These are phyloP conservation scores for Lepidurus arcticus DNA, from an alignment of 1,140 invertebrate genomes.

Conservation along the genomic window DNA sequence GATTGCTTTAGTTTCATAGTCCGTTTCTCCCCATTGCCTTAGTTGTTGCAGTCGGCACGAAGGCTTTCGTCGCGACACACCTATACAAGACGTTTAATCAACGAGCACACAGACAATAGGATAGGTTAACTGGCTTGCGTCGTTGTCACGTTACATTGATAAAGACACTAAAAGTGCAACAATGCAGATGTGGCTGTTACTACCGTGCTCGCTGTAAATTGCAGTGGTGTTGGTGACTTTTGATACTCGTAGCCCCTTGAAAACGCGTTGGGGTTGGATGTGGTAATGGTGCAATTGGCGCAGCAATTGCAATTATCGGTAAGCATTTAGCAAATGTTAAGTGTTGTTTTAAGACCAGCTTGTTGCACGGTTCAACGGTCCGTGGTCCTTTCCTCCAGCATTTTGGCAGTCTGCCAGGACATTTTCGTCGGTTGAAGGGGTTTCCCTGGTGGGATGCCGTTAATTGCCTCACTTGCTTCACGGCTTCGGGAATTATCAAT, in stretches of 20 bases:
- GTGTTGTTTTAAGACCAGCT: conserved; percentile 18
- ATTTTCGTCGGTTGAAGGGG: conserved; percentile 1
- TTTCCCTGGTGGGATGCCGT: conserved; percentile 1
- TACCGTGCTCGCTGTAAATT: background rate
- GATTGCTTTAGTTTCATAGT: background rate
- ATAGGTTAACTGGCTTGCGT: too few relatives aligned
- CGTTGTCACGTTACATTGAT: too few relatives aligned
- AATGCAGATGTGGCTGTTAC: background rate
- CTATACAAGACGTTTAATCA: too few relatives aligned
- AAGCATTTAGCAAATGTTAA: background rate
- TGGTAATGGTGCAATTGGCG: conserved; percentile 2
- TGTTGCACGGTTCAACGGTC: conserved; percentile 1
- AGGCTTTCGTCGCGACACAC: background rate
- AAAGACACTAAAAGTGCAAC: background rate
- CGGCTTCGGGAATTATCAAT: background rate
- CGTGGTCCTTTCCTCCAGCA: background rate
- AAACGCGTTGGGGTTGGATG: background rate
- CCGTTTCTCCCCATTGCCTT: background rate
- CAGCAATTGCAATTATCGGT: background rate
- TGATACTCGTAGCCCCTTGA: background rate
- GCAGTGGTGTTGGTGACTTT: background rate
- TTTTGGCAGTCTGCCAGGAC: background rate
- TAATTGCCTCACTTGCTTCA: conserved; percentile 19
- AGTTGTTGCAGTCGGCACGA: background rate
- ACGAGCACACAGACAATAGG: too few relatives aligned